A percentile compares a stretch with the other conserved stretches of the same genome.
Evolutionary conservation across 2,888 invertebrate species (phyloP).

Genomic region (Melinopterus prodromus): DNA sequence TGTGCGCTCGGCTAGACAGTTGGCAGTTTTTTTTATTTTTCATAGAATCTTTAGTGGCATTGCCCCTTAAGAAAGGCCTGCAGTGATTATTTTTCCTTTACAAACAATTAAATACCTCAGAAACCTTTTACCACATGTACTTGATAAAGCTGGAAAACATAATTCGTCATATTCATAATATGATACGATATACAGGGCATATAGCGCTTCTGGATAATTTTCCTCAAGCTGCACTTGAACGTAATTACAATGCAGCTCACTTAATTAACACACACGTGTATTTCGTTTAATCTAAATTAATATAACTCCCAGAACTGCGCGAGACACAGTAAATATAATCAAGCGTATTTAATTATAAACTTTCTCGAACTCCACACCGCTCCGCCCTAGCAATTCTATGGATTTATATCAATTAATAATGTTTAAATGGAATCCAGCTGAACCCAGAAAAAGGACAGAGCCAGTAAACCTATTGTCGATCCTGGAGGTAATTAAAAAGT

Average conservation of each 20-base stretch:
- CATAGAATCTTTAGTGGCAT: no score
- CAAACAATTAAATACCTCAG: no score
- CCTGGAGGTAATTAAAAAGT: background rate
- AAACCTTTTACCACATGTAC: no score
- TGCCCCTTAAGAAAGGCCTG: no score
- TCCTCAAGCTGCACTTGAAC: slow-evolving; percentile 7
- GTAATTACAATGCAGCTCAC: slow-evolving; percentile 23
- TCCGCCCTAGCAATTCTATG: slow-evolving; percentile 5
- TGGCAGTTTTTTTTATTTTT: no score
- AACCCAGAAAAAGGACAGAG: background rate
- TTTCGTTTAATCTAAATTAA: slow-evolving; percentile 24
- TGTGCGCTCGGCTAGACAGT: no score
- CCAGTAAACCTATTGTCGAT: background rate
- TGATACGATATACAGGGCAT: no score
- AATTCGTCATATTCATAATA: no score
- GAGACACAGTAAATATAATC: slow-evolving; percentile 24
- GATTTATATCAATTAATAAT: slow-evolving; percentile 25
- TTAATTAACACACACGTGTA: slow-evolving; percentile 21
- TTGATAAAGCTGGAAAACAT: no score
- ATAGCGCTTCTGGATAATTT: background rate
- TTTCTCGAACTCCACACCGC: background rate
- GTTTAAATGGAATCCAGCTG: background rate
- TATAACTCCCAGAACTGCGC: slow-evolving; percentile 18
- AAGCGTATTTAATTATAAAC: slow-evolving; percentile 26
- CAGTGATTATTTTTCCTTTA: no score